Evolutionary conservation across 2,888 invertebrate genomes (phyloP), one percentile per base, ranked within the genome.

Genomic region (Apantesis nais): DNA sequence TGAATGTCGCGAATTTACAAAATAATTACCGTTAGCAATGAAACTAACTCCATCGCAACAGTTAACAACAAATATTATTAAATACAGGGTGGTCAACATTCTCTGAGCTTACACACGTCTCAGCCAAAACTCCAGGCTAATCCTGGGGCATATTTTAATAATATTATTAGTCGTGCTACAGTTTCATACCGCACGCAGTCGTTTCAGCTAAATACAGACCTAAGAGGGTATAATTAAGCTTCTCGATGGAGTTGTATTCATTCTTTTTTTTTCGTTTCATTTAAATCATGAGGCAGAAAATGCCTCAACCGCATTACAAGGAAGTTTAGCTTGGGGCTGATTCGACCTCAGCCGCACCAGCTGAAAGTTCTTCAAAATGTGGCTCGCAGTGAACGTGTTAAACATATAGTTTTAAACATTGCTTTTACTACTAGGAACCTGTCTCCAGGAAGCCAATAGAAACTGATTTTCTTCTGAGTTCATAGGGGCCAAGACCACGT

Each of bases 401-500:
- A n/a, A n/a, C n/a, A n/a, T n/a, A n/a, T n/a, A n/a, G n/a, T n/a
- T n/a, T n/a, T n/a, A n/a, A n/a, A n/a, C n/a, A n/a, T n/a, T n/a
- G n/a, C n/a, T n/a, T n/a, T n/a, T n/a, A n/a, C n/a, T 58, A 58
- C 0, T 1, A 58, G 14, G 25, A 12, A 58, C 58, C 58, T 25
- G 14, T 25, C 29, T 3, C 14, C 25, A 29, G 58, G 58, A 58
- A 25, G 25, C 14, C 25, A 29, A 29, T 5, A 7, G 29, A 14
- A 0, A 25, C 58, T 25, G 58, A 14, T 0, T 73, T 66, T 0
- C 62, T 67, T 0, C 83, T 66, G 0, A 89, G 41, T 3, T 72
- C 2, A 0, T 85, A 22, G 0, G 93, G 93, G 69, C 93, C 93
- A 0, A 89, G 65, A 1, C 90, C 92, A 1, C 70, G 77, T 1